A percentile compares a stretch with the other conserved stretches of the same genome.
phyloP scores from a whole-genome alignment of 2,113 vertebrate species.

The Talpa occidentalis region DNA sequence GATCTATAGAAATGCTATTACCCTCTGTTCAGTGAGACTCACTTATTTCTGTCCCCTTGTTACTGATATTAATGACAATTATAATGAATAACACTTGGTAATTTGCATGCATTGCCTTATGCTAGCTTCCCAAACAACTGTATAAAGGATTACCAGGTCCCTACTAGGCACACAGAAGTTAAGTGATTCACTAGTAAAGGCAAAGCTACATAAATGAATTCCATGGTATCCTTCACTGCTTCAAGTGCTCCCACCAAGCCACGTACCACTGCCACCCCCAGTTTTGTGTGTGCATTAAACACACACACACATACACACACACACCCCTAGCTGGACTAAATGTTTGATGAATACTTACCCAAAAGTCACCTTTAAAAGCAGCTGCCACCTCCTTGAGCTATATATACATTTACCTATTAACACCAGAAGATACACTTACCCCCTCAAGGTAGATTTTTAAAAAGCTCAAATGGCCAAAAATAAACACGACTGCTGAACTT shows the following conservation, averaged over 20 bases:
- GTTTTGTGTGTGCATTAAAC: not conserved
- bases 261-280: not conserved
- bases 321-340: not conserved
- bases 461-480: not conserved
- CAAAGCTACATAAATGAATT: not conserved
- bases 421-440: not conserved
- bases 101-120: not conserved
- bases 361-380: not conserved
- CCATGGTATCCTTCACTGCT: not conserved
- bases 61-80: not conserved
- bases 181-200: not conserved
- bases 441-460: not conserved
- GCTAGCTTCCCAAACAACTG: not conserved
- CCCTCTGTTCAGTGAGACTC: not conserved
- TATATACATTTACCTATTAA: not conserved
- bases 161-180: not conserved
- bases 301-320: not conserved
- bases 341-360: not conserved
- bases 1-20: not conserved
- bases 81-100: not conserved
- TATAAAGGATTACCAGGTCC: not conserved
- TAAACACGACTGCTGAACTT: not conserved
- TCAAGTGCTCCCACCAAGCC: not conserved
- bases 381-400: not conserved
- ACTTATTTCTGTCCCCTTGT: not conserved